Evolutionary conservation across 1,140 invertebrate genomes (phyloP), one percentile per base, ranked within the genome.

Genomic region (Trissolcus basalis): DNA sequence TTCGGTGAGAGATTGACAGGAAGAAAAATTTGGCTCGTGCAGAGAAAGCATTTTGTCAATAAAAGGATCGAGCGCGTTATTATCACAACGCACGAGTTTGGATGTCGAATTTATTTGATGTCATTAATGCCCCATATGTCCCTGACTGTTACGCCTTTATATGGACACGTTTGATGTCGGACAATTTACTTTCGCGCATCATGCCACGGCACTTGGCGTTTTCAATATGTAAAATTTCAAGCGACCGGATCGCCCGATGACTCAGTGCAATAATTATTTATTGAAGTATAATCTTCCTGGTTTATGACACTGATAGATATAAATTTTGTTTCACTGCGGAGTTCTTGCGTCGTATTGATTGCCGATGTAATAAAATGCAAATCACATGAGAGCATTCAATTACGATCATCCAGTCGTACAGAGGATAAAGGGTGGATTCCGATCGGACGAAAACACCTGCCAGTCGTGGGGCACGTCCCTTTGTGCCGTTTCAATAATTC

Each of bases 331-430:
- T 35, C 59, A 67, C 49, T 44, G 41, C 19, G 19, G 19, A 27
- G 55, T 65, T 59, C 16, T 54, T 65, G 13, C 50, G 32, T 50
- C 15, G 33, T 63, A 76, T 70, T 67, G 74, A 71, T 68, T 58
- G 53, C 32, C 51, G 58, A 67, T 61, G 68, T 60, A 71, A 77
- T 77, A 71, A 77, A 77, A 77, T 77, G 74, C 74, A 77, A 77
- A 77, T 77, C 65, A 64, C 68, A 71, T 58, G 68, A 77, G 63
- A 55, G 51, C 35, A 48, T 65, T 71, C 55, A 77, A 70, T 77
- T 77, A 63, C 16, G 61, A 71, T 65, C 73, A 59, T 13, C 36
- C 53, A 67, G 60, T 59, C 45, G 61, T 69, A 44, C n/a, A 10
- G 39, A 48, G 64, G 47, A 63, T 68, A 61, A 68, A 74, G 71